Percentiles rank a stretch among this genome's conserved stretches.
Evolutionary conservation across 2,888 invertebrate species (phyloP).

Genomic region (Pyrochroa serraticornis): DNA sequence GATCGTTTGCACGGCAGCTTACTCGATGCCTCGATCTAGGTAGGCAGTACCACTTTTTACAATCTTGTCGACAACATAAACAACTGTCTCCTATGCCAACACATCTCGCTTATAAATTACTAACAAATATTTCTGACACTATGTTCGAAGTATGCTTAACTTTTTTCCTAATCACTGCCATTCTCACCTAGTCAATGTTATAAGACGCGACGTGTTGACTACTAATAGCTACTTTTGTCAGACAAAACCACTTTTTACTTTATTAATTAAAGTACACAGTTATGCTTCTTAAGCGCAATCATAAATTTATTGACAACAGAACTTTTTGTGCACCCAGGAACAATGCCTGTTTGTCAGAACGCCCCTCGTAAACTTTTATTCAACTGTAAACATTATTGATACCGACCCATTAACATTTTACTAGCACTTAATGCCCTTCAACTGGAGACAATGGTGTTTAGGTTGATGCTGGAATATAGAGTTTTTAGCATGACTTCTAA

Average conservation of each 20-base stretch:
- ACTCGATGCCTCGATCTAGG: constrained; percentile 50
- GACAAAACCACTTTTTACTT: constrained; percentile 2
- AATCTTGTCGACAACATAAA: constrained; percentile 35
- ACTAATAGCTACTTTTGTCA: constrained; percentile 10
- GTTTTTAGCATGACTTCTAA: not conserved
- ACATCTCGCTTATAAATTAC: constrained; percentile 45
- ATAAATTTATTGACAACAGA: constrained; percentile 19
- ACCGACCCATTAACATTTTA: constrained; percentile 3
- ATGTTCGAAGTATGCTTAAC: constrained; percentile 34
- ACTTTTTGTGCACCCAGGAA: not conserved
- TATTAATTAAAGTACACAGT: constrained; percentile 13
- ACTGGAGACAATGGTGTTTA: too few relatives aligned
- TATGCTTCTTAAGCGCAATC: constrained; percentile 17
- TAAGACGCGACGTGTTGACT: constrained; percentile 12
- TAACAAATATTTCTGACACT: constrained; percentile 43
- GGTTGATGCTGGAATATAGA: too few relatives aligned
- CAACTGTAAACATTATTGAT: constrained; percentile 11
- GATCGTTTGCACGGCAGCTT: constrained; percentile 64
- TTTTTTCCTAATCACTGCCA: constrained; percentile 31
- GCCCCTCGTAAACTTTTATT: constrained; percentile 16
- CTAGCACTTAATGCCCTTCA: not conserved
- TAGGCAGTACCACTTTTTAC: constrained; percentile 38
- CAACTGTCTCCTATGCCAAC: constrained; percentile 34
- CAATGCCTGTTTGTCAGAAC: constrained; percentile 12
- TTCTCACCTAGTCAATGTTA: constrained; percentile 28